These are phyloP conservation scores for Poeciliopsis prolifica DNA, from an alignment of 2,113 vertebrate genomes.

Conservation along the genomic window DNA sequence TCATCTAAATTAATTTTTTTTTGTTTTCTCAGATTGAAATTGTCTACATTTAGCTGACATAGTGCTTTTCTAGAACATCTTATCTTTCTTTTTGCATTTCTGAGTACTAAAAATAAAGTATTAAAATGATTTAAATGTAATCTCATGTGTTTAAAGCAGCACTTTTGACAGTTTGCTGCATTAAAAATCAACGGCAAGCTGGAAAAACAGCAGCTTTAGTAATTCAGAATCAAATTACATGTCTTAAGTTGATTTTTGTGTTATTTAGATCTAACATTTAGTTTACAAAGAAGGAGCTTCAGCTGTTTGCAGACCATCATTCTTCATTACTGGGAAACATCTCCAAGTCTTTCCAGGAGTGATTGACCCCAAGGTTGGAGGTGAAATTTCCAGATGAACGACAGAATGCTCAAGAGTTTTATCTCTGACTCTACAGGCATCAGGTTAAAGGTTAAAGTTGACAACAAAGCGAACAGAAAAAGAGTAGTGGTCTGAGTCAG, in stretches of 20 bases:
- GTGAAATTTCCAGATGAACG: too few relatives aligned
- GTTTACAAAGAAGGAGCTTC: background rate
- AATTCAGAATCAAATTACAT: too few relatives aligned
- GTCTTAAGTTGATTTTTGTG: background rate
- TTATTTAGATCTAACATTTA: background rate
- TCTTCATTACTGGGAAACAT: too few relatives aligned
- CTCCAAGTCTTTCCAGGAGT: too few relatives aligned
- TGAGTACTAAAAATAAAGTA: background rate
- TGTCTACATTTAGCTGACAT: background rate
- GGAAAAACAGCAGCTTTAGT: too few relatives aligned
- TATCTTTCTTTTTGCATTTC: background rate
- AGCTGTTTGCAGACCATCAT: background rate
- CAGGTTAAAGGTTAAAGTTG: background rate
- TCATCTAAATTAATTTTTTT: background rate
- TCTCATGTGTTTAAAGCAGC: too few relatives aligned
- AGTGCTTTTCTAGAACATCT: background rate
- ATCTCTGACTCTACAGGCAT: background rate
- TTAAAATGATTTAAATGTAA: too few relatives aligned
- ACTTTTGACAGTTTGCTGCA: too few relatives aligned
- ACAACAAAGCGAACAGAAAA: background rate
- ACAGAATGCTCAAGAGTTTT: too few relatives aligned
- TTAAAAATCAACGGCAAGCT: too few relatives aligned
- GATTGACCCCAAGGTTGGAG: too few relatives aligned
- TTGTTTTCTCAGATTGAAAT: background rate
- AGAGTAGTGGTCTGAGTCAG: background rate